A percentile compares a stretch with the other conserved stretches of the same genome.
Evolutionary conservation across 2,797 vertebrate species (phyloP).

Genomic region (Rhodeus uyekii): DNA sequence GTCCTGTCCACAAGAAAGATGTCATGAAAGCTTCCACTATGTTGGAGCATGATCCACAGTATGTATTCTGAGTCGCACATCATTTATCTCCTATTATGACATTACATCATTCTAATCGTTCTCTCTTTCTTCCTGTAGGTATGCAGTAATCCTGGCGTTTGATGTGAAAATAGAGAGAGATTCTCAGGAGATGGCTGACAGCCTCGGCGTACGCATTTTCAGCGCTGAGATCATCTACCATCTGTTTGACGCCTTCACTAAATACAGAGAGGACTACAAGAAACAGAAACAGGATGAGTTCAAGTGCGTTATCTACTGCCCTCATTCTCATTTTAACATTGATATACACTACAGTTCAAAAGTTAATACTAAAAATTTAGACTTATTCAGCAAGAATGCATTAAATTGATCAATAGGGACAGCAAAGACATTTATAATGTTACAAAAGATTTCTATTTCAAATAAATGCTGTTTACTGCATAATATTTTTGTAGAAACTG

Average conservation of each 20-base stretch:
- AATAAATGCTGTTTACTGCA: not conserved
- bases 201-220: constrained; percentile 92
- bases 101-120: not conserved
- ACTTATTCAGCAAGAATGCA: not conserved
- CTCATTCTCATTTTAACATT: not conserved
- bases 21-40: constrained; percentile 97
- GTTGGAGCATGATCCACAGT: constrained; percentile 97
- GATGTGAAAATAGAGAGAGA: constrained; percentile 96
- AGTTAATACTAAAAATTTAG: rapidly evolving
- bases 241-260: constrained; percentile 96
- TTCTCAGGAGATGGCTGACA: constrained; percentile 97
- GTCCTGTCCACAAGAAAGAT: constrained; percentile 95
- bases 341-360: not conserved
- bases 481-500: no score
- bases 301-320: constrained; percentile 79
- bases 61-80: constrained; percentile 57
- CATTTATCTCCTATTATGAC: not conserved
- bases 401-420: not conserved
- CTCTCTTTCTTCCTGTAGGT: constrained; percentile 72
- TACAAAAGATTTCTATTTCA: not conserved
- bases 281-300: constrained; percentile 98
- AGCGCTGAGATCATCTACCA: constrained; percentile 99
- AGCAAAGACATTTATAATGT: not conserved
- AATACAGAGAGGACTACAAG: constrained; percentile 97
- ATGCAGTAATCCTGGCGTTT: constrained; percentile 93